Evolutionary conservation across 2,888 invertebrate species (phyloP).

Genomic region (Pristionchus japonicus): DNA sequence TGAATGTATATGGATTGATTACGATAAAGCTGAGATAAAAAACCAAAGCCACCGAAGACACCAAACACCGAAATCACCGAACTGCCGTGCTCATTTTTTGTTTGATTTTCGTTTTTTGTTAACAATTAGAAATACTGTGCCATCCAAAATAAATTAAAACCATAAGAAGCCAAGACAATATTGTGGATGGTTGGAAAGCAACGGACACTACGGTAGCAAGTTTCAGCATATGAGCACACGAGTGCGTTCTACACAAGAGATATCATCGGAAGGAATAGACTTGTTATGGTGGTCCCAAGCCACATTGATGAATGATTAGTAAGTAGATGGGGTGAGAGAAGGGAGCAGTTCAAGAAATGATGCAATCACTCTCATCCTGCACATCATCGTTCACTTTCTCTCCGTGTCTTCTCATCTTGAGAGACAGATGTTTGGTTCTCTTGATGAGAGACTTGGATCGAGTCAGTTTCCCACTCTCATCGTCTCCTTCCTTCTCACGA

Average conservation of each 20-base stretch:
- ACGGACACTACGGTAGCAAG: neutral
- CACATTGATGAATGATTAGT: no score
- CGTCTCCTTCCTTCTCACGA: slow-evolving; percentile 54
- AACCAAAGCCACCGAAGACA: neutral
- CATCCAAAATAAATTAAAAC: neutral
- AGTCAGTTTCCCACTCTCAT: slow-evolving; percentile 56
- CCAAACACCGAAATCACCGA: neutral
- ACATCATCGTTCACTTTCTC: slow-evolving; percentile 58
- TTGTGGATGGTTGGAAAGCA: neutral
- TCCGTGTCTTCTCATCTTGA: slow-evolving; percentile 66
- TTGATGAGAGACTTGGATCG: slow-evolving; percentile 49
- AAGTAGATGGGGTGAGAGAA: neutral
- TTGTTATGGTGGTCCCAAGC: no score
- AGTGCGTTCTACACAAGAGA: neutral
- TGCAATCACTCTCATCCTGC: slow-evolving; percentile 64
- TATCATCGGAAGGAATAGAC: neutral
- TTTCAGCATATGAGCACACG: neutral
- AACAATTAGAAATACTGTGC: neutral
- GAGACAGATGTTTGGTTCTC: slow-evolving; percentile 68
- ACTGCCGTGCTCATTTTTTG: neutral
- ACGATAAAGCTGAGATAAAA: slow-evolving; percentile 18
- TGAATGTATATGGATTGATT: neutral
- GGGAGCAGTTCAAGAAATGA: slow-evolving; percentile 48
- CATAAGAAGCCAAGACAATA: neutral
- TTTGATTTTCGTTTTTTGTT: neutral